Evolutionary conservation across 2,888 invertebrate genomes (phyloP), one percentile per base, ranked within the genome.

Genomic region (Vesta saturnalis): DNA sequence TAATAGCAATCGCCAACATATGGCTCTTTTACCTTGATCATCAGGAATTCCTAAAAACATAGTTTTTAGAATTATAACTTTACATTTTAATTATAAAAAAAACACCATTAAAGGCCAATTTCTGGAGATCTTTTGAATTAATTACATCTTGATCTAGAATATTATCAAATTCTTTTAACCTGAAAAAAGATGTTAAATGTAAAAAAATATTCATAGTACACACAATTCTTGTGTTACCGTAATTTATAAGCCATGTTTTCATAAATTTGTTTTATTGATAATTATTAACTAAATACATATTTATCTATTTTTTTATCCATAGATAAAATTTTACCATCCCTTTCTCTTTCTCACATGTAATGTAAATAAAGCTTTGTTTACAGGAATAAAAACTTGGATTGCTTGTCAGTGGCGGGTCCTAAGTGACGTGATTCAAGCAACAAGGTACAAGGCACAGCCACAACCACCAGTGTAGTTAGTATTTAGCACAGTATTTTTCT

Each of bases 1-100:
- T 35, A 97, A 85, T 58, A 97, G 84, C 16, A 97, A 85, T 85
- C 93, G 94, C 97, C 97, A 97, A 75, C 95, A 94, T 46, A 94
- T 81, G 0, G 96, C 89, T 60, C 97, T 87, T 69, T 92, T 86
- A 0, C 95, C 94, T 74, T 91, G 91, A 76, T 94, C 94, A 81
- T 96, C 96, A 0, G 96, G 96, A 77, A 96, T 91, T 60, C 96
- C 96, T 95, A 77, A 64, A 52, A 52, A 18, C 12, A 10, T 14
- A 18, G 16, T 16, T 22, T 1, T 30, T 43, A 15, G 8, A 0
- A 18, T n/a, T n/a, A n/a, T n/a, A n/a, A n/a, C n/a, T n/a, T n/a
- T n/a, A 14, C 57, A 67, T 63, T 58, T 70, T 60, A 5, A 15
- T 8, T 52, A 15, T 52, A 56, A 23, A 56, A 6, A 6, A 64